phyloP scores from a whole-genome alignment of 2,113 vertebrate genomes.

The Himantopus leucocephalus region DNA sequence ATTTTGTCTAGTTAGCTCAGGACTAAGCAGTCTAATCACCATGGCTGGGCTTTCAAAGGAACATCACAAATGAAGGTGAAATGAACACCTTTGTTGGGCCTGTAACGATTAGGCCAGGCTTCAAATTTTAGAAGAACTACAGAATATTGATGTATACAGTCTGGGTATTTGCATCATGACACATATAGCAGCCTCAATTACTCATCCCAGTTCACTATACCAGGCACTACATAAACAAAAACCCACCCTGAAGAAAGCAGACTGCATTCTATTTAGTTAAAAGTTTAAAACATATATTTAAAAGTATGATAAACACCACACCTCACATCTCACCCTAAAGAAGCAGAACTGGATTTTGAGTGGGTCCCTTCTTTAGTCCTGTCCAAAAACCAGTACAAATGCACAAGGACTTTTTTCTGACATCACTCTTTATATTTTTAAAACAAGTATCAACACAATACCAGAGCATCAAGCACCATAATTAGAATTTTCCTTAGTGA shows the following conservation, averaged over 20 bases:
- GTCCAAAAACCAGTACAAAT: neutral
- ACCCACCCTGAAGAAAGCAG: neutral
- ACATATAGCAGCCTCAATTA: neutral
- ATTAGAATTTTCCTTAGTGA: neutral
- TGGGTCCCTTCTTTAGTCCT: neutral
- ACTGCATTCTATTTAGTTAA: neutral
- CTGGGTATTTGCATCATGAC: constrained; percentile 45
- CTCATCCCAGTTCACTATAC: neutral
- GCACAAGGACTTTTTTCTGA: neutral
- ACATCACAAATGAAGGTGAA: neutral
- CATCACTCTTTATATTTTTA: neutral
- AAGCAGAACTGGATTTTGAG: neutral
- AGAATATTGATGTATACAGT: neutral
- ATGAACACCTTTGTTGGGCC: neutral
- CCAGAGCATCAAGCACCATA: neutral
- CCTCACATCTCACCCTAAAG: neutral
- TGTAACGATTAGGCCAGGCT: neutral
- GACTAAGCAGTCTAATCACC: neutral
- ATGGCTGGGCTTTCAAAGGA: constrained; percentile 7
- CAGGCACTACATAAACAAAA: constrained; percentile 4
- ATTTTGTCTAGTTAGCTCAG: constrained; percentile 5
- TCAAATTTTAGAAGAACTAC: neutral
- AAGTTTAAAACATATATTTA: neutral
- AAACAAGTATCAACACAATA: neutral
- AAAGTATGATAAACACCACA: neutral